phyloP scores from a whole-genome alignment of 2,113 vertebrate species.

The Tylochromis polylepis region DNA sequence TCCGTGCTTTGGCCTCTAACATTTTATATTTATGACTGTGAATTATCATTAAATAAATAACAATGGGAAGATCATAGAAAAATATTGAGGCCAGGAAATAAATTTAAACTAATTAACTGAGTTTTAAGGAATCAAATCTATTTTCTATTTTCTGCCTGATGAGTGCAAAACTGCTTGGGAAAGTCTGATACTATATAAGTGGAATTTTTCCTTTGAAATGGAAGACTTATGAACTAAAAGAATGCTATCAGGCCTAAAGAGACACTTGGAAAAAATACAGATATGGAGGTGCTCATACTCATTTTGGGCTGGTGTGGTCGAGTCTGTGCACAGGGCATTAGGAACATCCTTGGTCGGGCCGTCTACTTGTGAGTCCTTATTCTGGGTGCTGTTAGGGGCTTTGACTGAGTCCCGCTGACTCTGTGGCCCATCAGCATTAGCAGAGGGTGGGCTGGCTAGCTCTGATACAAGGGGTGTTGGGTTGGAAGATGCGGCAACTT shows the following conservation, averaged over 20 bases:
- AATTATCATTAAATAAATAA: background rate
- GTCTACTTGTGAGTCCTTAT: conserved; percentile 90
- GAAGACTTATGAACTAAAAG: background rate
- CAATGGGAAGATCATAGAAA: background rate
- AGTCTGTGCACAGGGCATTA: conserved; percentile 80
- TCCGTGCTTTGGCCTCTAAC: background rate
- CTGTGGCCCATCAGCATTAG: conserved; percentile 70
- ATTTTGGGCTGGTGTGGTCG: conserved; percentile 81
- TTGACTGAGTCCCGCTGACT: conserved; percentile 68
- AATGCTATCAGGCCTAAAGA: conserved; percentile 9
- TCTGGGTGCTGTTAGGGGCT: conserved; percentile 72
- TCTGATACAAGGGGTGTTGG: conserved; percentile 50
- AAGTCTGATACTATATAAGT: background rate
- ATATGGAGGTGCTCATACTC: conserved; percentile 85
- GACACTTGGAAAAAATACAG: background rate
- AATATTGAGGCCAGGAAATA: background rate
- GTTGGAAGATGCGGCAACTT: conserved; percentile 58
- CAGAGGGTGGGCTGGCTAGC: conserved; percentile 72
- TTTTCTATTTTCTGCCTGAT: background rate
- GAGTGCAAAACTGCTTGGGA: background rate
- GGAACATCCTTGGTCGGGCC: conserved; percentile 86
- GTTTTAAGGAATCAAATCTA: background rate
- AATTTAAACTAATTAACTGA: background rate
- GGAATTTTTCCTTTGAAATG: background rate
- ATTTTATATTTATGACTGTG: background rate